Evolutionary conservation across 2,113 vertebrate species (phyloP).

Genomic region (Lampris incognitus): DNA sequence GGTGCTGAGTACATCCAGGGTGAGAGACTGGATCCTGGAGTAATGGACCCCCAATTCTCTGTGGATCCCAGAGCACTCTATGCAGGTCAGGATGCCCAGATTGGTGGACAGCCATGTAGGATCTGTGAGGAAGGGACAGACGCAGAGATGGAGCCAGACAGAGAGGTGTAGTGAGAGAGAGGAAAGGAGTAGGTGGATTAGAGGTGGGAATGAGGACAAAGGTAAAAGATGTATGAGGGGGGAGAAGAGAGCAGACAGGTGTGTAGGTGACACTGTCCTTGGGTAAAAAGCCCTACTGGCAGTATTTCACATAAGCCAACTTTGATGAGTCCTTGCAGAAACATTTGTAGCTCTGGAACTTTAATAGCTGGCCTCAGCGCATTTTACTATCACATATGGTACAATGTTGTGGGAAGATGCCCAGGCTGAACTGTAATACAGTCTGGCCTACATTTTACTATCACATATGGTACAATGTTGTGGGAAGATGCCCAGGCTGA

Average conservation of each 20-base stretch:
- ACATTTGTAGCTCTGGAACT: constrained; percentile 34
- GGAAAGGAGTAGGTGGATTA: constrained; percentile 17
- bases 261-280: constrained; percentile 16
- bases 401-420: constrained; percentile 35
- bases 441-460: constrained; percentile 31
- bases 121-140: constrained; percentile 78
- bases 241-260: background rate
- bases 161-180: constrained; percentile 24
- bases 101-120: constrained; percentile 99
- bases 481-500: constrained; percentile 24
- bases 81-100: constrained; percentile 85
- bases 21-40: constrained; percentile 98
- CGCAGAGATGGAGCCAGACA: constrained; percentile 33
- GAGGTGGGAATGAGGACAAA: background rate
- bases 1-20: constrained; percentile 95
- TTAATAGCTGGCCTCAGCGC: constrained; percentile 30
- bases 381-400: constrained; percentile 17
- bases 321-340: constrained; percentile 47
- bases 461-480: constrained; percentile 18
- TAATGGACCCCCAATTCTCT: constrained; percentile 94
- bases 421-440: constrained; percentile 5
- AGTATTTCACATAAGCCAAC: constrained; percentile 31
- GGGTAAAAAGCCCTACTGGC: background rate
- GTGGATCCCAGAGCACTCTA: constrained; percentile 86
- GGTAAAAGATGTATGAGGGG: background rate